Conservation (phyloP, 2,113 vertebrate genomes). For the Oreamnos americanus region DNA sequence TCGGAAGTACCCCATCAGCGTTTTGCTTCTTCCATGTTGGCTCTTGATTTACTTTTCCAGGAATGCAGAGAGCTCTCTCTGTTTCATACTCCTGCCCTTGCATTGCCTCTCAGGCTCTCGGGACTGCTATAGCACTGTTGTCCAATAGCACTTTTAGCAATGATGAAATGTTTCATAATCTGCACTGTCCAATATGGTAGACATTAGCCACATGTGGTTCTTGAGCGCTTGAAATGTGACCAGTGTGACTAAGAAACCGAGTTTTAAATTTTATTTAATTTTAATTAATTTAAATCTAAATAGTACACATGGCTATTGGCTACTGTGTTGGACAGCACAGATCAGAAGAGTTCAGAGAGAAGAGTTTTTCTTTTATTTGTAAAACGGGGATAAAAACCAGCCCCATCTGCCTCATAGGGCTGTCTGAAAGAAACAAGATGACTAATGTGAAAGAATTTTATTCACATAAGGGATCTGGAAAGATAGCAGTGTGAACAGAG, state of each 20-base stretch:
- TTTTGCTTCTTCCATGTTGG: background rate
- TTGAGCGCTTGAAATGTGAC: background rate
- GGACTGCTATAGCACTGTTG: background rate
- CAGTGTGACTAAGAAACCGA: background rate
- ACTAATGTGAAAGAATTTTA: background rate
- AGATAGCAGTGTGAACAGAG: background rate
- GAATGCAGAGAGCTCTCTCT: background rate
- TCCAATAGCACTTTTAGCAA: background rate
- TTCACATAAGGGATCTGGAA: background rate
- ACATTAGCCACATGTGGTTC: background rate
- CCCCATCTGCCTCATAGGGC: background rate
- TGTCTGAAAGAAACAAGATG: slow-evolving; percentile 7
- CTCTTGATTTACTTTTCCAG: slow-evolving; percentile 14
- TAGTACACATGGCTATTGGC: background rate
- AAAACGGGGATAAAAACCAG: background rate
- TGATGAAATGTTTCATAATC: background rate
- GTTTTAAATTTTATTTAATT: slow-evolving; percentile 12
- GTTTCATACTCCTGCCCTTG: background rate
- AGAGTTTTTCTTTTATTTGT: background rate
- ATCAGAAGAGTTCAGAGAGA: slow-evolving; percentile 14
- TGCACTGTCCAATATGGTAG: background rate
- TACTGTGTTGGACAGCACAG: background rate
- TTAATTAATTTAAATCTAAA: slow-evolving; percentile 12
- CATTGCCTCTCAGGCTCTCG: background rate
- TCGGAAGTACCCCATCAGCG: background rate